A percentile compares a stretch with the other conserved stretches of the same genome.
Evolutionary conservation across 2,888 invertebrate genomes (phyloP).

Genomic region (Netelia inedita): DNA sequence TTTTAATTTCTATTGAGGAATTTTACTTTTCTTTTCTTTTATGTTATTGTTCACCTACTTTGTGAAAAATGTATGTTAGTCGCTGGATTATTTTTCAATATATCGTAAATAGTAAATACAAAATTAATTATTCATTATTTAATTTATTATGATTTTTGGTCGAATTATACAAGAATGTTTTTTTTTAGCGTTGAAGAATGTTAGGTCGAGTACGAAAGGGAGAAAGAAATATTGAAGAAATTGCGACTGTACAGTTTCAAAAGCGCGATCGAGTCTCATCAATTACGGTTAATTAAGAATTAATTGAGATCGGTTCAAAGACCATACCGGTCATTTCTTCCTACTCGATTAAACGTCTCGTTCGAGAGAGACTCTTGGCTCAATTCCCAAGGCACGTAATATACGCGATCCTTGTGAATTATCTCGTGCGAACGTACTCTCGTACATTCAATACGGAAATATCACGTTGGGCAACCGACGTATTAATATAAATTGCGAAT

Average conservation of each 20-base stretch:
- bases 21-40: too few species aligned
- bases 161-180: background rate
- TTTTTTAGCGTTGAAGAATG: background rate
- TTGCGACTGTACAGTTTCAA: constrained; percentile 1
- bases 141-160: too few species aligned
- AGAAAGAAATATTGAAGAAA: background rate
- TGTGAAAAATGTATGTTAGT: too few species aligned
- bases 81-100: too few species aligned
- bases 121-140: too few species aligned
- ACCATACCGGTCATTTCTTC: constrained; percentile 3
- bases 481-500: background rate
- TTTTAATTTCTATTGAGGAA: background rate
- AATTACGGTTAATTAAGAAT: constrained; percentile 54
- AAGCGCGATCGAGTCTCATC: constrained; percentile 37
- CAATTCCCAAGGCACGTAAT: constrained; percentile 1
- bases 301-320: constrained; percentile 47
- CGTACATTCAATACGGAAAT: background rate
- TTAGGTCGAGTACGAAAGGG: background rate
- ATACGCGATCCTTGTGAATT: background rate
- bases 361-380: background rate
- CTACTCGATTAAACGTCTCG: constrained; percentile 5
- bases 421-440: background rate
- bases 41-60: too few species aligned
- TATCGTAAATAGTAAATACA: too few species aligned
- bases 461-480: background rate